Base-by-base conservation (phyloP, 1,140 invertebrate genomes). In the Tetramorium simillimum region DNA sequence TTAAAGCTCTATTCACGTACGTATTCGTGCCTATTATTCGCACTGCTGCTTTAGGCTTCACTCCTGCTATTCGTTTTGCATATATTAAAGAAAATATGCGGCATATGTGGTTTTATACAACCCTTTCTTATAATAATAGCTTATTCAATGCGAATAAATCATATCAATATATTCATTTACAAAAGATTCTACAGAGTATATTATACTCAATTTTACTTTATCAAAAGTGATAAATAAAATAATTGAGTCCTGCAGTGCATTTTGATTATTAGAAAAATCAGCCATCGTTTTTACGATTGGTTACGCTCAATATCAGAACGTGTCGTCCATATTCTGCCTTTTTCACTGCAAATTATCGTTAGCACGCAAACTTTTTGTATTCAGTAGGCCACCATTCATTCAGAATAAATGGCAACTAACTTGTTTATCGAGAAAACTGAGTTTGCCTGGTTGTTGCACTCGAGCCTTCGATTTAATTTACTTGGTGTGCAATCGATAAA, bases 1-100 rank as follows among this genome's bases (percentile, higher is more conserved):
- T 73, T 84, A 75, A 1, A 63, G 18, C n/a, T 73, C 51, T 73
- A 82, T 82, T 82, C 80, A 60, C 37, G 3, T 28, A 53, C 28
- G n/a, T 82, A 73, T 73, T 84, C 69, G n/a, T n/a, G 43, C 28
- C 69, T 84, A 84, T 84, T 84, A 84, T 84, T 62, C 40, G 18
- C 40, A 33, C 63, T 24, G 16, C 18, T 18, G 77, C 80, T 84
- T 46, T 73, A 46, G 51, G 37, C 18, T 72, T 28, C 51, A 12
- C 18, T 46, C 5, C 40, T 28, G 40, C 43, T 75, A 75, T 84
- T 84, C 69, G 28, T 40, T 75, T 60, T 60, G 28, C 69, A 18
- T 75, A 46, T 75, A 60, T 46, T 24, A 43, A 60, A 40, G 37
- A 21, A 21, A 46, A 60, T 12, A 62, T 60, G 80, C 53, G 53